These are phyloP conservation scores for Pemphigus obesinymphae DNA, from an alignment of 1,140 invertebrate species.

Conservation along the genomic window DNA sequence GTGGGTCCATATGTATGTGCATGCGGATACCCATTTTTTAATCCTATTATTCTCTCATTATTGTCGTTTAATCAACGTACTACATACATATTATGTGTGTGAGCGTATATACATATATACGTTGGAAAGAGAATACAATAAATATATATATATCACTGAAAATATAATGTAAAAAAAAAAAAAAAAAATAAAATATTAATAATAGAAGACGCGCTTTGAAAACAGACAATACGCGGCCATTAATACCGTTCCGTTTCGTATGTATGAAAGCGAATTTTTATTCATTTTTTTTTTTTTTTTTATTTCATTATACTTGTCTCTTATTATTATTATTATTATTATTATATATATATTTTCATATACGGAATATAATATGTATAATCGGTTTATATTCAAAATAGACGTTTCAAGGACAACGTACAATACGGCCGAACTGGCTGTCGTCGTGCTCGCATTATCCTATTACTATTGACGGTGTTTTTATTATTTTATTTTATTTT, in stretches of 20 bases:
- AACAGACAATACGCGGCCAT: slow-evolving; percentile 41
- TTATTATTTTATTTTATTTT: too few relatives aligned
- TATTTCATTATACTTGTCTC: slow-evolving; percentile 36
- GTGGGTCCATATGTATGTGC: slow-evolving; percentile 10
- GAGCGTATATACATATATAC: background rate
- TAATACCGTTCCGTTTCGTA: slow-evolving; percentile 35
- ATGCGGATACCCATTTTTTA: slow-evolving; percentile 31
- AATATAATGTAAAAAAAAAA: slow-evolving; percentile 22
- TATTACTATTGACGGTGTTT: slow-evolving; percentile 40
- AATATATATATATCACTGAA: slow-evolving; percentile 17
- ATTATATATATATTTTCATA: background rate
- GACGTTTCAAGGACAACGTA: slow-evolving; percentile 38
- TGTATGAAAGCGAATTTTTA: slow-evolving; percentile 40
- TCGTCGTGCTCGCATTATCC: slow-evolving; percentile 40
- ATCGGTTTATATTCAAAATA: slow-evolving; percentile 42
- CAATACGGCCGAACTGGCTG: slow-evolving; percentile 6
- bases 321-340: slow-evolving; percentile 32
- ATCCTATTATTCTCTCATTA: slow-evolving; percentile 42
- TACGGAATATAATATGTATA: slow-evolving; percentile 34
- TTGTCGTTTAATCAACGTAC: slow-evolving; percentile 41
- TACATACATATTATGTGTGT: background rate
- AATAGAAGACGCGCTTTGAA: slow-evolving; percentile 40
- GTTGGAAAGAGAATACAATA: slow-evolving; percentile 30
- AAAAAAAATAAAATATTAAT: background rate
- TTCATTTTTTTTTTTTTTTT: slow-evolving; percentile 23